These are phyloP conservation scores for Cinclus mexicanus DNA, from an alignment of 2,113 vertebrate genomes.

Conservation along the genomic window DNA sequence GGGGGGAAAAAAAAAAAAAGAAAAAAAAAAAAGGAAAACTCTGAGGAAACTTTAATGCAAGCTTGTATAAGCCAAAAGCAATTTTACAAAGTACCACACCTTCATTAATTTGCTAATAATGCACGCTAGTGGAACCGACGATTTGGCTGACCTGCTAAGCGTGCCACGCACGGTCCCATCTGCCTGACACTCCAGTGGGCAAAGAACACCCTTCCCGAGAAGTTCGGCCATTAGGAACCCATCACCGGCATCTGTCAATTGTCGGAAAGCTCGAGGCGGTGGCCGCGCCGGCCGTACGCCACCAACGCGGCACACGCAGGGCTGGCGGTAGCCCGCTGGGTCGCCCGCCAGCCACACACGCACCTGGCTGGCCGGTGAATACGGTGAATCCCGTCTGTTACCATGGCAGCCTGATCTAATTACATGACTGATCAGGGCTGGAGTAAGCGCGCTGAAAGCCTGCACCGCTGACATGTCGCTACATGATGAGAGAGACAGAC, in stretches of 20 bases:
- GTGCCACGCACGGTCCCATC: conserved; percentile 13
- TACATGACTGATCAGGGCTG: conserved; percentile 79
- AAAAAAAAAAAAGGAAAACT: background rate
- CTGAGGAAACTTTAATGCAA: conserved; percentile 34
- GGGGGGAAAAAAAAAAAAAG: background rate
- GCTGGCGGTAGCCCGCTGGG: conserved; percentile 36
- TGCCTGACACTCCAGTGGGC: background rate
- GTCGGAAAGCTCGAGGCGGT: background rate
- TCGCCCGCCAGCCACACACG: conserved; percentile 49
- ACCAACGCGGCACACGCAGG: background rate
- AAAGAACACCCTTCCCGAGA: conserved; percentile 4
- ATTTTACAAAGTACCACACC: conserved; percentile 47
- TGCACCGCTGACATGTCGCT: conserved; percentile 73
- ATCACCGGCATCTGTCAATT: background rate
- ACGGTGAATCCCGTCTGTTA: conserved; percentile 79
- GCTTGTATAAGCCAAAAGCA: conserved; percentile 9
- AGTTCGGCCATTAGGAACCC: conserved; percentile 10
- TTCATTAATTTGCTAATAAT: conserved; percentile 59
- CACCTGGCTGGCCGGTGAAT: conserved; percentile 78
- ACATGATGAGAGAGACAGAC: conserved; percentile 58
- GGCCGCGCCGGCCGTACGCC: background rate
- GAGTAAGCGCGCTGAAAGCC: conserved; percentile 73
- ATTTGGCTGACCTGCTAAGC: conserved; percentile 32
- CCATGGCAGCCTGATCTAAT: conserved; percentile 85
- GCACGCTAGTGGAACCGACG: background rate